Percentiles rank a stretch among this genome's conserved stretches.
Evolutionary conservation across 1,140 invertebrate genomes (phyloP).

Genomic region (Centruroides sculpturatus): DNA sequence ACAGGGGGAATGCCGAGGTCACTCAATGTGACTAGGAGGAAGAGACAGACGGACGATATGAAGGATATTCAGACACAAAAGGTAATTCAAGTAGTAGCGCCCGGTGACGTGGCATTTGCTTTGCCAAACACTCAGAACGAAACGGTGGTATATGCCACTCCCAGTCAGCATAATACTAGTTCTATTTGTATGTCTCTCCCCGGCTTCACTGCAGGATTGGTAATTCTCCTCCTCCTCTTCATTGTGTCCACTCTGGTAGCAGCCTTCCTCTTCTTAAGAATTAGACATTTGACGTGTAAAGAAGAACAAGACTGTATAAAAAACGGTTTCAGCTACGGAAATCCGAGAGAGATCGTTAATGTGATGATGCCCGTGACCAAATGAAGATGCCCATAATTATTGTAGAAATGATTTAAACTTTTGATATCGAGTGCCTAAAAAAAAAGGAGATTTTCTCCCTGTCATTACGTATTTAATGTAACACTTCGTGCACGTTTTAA

Average conservation of each 20-base stretch:
- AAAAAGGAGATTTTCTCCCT: too few relatives aligned
- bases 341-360: too few relatives aligned
- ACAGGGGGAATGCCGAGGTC: slow-evolving; percentile 19
- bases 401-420: too few relatives aligned
- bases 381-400: too few relatives aligned
- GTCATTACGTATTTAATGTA: too few relatives aligned
- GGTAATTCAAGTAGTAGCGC: slow-evolving; percentile 80
- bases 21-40: slow-evolving; percentile 56
- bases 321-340: too few relatives aligned
- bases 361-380: too few relatives aligned
- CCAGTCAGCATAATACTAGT: slow-evolving; percentile 29
- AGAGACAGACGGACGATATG: slow-evolving; percentile 37
- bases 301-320: background rate
- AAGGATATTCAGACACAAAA: slow-evolving; percentile 82
- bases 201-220: slow-evolving; percentile 76
- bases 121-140: slow-evolving; percentile 55
- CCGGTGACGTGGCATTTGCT: slow-evolving; percentile 83
- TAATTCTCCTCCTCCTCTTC: slow-evolving; percentile 73
- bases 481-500: too few relatives aligned
- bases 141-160: slow-evolving; percentile 55
- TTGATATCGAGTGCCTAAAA: too few relatives aligned
- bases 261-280: slow-evolving; percentile 75
- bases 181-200: slow-evolving; percentile 79
- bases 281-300: slow-evolving; percentile 28
- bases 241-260: slow-evolving; percentile 81